Conservation (phyloP, 2,888 invertebrate genomes). For the Rapana venosa region DNA sequence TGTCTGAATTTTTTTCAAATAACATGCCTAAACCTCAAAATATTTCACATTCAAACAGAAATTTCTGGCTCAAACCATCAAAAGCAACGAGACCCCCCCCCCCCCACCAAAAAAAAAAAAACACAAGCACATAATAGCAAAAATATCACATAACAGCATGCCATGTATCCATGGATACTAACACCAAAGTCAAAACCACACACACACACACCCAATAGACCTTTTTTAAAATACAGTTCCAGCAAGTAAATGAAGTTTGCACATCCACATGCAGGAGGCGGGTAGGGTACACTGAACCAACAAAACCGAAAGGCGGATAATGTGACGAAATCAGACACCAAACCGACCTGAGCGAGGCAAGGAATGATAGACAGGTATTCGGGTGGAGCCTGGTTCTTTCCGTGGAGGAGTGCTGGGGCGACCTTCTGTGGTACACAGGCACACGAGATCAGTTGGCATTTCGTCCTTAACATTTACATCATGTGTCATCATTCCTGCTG, state of each 20-base stretch:
- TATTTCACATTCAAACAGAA: no score
- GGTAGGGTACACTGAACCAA: neutral
- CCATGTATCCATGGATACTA: neutral
- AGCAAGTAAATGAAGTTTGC: neutral
- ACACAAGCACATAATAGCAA: no score
- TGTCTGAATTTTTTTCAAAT: no score
- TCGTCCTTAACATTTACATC: no score
- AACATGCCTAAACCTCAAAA: no score
- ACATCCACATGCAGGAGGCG: constrained; percentile 18
- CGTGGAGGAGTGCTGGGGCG: constrained; percentile 52
- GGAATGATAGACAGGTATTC: constrained; percentile 50
- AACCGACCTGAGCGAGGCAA: constrained; percentile 40
- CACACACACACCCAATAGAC: neutral
- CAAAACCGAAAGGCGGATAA: neutral
- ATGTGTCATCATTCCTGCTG: no score
- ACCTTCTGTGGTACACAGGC: constrained; percentile 37
- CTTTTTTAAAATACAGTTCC: neutral
- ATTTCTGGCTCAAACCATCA: no score
- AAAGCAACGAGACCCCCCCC: no score
- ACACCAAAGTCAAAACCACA: neutral
- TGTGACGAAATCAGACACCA: neutral
- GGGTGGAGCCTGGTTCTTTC: constrained; percentile 43
- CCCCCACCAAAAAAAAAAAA: no score
- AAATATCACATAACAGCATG: neutral
- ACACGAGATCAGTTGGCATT: neutral